These are phyloP conservation scores for Wasmannia auropunctata DNA, from an alignment of 1,140 invertebrate genomes.

Conservation along the genomic window DNA sequence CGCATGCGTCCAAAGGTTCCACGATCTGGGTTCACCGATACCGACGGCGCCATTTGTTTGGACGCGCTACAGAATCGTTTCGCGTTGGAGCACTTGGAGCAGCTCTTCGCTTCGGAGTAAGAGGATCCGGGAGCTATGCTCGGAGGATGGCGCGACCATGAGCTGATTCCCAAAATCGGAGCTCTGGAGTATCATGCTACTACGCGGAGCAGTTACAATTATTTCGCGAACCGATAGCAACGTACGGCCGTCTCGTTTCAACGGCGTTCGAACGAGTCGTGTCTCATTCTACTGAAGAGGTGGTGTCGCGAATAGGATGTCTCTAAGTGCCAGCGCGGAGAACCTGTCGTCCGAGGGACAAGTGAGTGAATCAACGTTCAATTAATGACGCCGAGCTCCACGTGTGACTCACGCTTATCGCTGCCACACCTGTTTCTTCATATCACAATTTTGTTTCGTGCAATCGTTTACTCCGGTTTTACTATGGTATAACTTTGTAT, in stretches of 20 bases:
- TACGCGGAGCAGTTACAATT: conserved; percentile 24
- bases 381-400: background rate
- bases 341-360: conserved; percentile 88
- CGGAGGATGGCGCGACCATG: conserved; percentile 14
- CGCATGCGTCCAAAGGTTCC: background rate
- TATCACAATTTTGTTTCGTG: background rate
- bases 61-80: conserved; percentile 46
- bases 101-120: background rate
- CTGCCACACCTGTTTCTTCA: conserved; percentile 10
- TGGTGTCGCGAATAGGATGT: conserved; percentile 82
- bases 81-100: background rate
- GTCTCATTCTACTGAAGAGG: background rate
- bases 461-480: background rate
- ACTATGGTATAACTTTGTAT: background rate
- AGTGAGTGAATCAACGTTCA: conserved; percentile 79
- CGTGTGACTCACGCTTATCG: conserved; percentile 63
- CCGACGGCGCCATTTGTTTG: conserved; percentile 69
- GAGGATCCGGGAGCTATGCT: background rate
- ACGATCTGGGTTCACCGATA: background rate
- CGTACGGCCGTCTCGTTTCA: background rate
- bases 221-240: background rate
- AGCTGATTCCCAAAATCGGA: background rate
- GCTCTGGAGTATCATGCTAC: conserved; percentile 37
- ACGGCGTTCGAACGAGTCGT: conserved; percentile 11
- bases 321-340: conserved; percentile 89